Evolutionary conservation across 2,113 vertebrate genomes (phyloP), one percentile per base, ranked within the genome.

Genomic region (Halichoerus grypus): DNA sequence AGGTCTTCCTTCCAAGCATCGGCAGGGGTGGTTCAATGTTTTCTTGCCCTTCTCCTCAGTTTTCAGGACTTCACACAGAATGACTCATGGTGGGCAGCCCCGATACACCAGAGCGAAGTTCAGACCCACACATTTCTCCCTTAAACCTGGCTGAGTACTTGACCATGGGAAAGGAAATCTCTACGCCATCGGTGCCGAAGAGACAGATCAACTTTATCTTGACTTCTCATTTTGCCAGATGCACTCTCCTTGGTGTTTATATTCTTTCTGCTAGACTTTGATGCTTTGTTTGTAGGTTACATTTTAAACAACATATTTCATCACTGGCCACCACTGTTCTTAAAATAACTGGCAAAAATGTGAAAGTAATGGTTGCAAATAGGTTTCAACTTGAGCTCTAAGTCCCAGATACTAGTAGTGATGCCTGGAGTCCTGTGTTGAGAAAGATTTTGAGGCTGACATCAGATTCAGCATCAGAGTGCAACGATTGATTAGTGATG

Each of bases 281-380:
- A 65, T 39, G 28, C 19, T 82, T 80, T 88, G 18, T 42, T 87
- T 79, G 67, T 31, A 88, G 53, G 33, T 55, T 88, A 6, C 65
- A 59, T 42, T 83, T 84, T 81, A 59, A 88, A 83, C 21, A 87
- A 84, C 5, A 1, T 71, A 42, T 57, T 71, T 83, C 51, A 77
- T 67, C 63, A 28, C 15, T 36, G 16, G 28, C 15, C 87, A 39
- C 36, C 18, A 1, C 0, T 72, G 61, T 74, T 51, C n/a, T 92
- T 90, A 67, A 93, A 86, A 84, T 91, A 88, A 65, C 28, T 31
- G 51, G 55, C 42, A 55, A 88, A 14, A 19, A n/a, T 74, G 65
- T 72, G 26, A 84, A 95, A 88, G 74, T 15, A 42, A 49, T 46
- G 49, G 31, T 28, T 7, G 94, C 46, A 86, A n/a, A 33, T 7